Percentiles rank a stretch among this genome's conserved stretches.
Evolutionary conservation across 2,888 invertebrate genomes (phyloP).

Genomic region (Drosophila mayaguana): DNA sequence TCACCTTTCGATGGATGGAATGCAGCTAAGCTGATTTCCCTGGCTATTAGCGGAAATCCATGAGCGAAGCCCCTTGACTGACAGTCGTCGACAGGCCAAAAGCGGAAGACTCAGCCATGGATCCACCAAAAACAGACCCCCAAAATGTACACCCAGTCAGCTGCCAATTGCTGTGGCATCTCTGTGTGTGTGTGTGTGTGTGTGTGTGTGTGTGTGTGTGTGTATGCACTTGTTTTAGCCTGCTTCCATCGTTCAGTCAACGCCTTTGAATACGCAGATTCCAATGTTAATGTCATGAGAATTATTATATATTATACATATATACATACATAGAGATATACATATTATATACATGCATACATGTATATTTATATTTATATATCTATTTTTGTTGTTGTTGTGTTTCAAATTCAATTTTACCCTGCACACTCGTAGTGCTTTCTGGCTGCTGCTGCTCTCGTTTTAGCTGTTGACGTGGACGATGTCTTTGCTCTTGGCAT

Average conservation of each 20-base stretch:
- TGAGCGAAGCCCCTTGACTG: slow-evolving; percentile 47
- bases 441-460: slow-evolving; percentile 28
- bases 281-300: slow-evolving; percentile 78
- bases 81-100: slow-evolving; percentile 59
- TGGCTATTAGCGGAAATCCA: slow-evolving; percentile 44
- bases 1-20: slow-evolving; percentile 16
- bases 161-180: slow-evolving; percentile 50
- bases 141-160: slow-evolving; percentile 38
- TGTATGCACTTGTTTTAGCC: slow-evolving; percentile 12
- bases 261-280: slow-evolving; percentile 43
- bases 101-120: slow-evolving; percentile 59
- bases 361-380: background rate
- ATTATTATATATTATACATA: slow-evolving; percentile 51
- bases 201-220: background rate
- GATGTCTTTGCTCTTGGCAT: slow-evolving; percentile 65
- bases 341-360: background rate
- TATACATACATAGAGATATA: background rate
- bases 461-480: slow-evolving; percentile 39
- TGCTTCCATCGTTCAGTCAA: slow-evolving; percentile 58
- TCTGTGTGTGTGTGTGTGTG: slow-evolving; percentile 16
- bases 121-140: slow-evolving; percentile 24
- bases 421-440: slow-evolving; percentile 21
- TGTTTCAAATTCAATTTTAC: slow-evolving; percentile 46
- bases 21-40: slow-evolving; percentile 18
- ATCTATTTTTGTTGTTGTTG: slow-evolving; percentile 26